Evolutionary conservation across 1,140 invertebrate genomes (phyloP).

Genomic region (Heliconius melpomene): DNA sequence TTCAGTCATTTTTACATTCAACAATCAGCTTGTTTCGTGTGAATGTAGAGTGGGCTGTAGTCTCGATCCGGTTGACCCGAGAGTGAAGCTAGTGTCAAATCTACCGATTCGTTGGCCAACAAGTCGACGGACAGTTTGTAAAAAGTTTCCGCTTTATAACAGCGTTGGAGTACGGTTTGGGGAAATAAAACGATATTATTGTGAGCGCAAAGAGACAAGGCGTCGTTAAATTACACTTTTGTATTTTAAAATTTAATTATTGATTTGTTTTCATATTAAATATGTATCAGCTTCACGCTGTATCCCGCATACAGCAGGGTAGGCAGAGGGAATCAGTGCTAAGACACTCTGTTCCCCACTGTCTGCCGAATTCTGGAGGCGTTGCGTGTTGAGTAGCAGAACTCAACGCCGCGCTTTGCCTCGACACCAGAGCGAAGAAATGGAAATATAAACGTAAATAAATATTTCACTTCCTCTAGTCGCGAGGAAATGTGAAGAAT

Average conservation of each 20-base stretch:
- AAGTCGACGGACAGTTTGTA: constrained; percentile 32
- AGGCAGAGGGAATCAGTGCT: too few species aligned
- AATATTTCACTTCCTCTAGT: too few species aligned
- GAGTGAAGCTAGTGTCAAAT: constrained; percentile 14
- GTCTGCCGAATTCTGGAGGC: too few species aligned
- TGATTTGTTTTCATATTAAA: constrained; percentile 31
- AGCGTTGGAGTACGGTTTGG: constrained; percentile 41
- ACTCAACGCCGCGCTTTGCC: too few species aligned
- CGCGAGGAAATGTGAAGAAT: too few species aligned
- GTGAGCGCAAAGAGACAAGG: constrained; percentile 41
- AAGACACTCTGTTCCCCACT: too few species aligned
- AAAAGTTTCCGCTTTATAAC: constrained; percentile 45
- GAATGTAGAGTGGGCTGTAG: constrained; percentile 1
- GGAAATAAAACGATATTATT: constrained; percentile 46
- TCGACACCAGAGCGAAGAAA: too few species aligned
- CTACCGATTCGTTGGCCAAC: constrained; percentile 39
- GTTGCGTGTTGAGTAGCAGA: too few species aligned
- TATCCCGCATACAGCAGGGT: too few species aligned
- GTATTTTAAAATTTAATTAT: constrained; percentile 38
- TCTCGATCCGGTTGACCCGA: constrained; percentile 12
- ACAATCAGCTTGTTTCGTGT: constrained; percentile 13
- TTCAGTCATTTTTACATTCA: constrained; percentile 10
- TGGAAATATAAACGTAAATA: too few species aligned
- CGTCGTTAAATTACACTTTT: constrained; percentile 44
- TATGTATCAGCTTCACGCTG: not conserved